Conservation (phyloP, 2,888 invertebrate genomes). For the Chironomus riparius region DNA sequence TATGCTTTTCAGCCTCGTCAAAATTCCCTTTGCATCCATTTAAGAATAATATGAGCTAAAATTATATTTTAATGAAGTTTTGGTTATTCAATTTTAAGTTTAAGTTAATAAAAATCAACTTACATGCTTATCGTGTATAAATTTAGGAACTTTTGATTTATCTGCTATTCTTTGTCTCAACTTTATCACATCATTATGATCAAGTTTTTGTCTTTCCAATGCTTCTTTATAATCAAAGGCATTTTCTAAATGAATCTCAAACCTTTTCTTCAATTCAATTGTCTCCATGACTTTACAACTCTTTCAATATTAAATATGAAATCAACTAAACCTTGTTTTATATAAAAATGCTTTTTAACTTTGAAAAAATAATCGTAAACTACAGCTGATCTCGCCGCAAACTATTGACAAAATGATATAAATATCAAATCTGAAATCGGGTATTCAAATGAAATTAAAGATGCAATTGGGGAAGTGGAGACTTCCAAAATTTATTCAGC, state of each 20-base stretch:
- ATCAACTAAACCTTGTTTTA: too few relatives aligned
- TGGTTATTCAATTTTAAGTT: too few relatives aligned
- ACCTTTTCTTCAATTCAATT: not conserved
- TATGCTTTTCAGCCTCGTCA: conserved; percentile 28
- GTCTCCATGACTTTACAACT: too few relatives aligned
- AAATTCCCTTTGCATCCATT: conserved; percentile 28
- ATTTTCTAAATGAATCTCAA: not conserved
- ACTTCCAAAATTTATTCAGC: too few relatives aligned
- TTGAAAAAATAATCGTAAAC: too few relatives aligned
- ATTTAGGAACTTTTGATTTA: conserved; percentile 23
- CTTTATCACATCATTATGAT: conserved; percentile 27
- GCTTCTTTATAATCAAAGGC: conserved; percentile 28
- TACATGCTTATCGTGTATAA: conserved; percentile 29
- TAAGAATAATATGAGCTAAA: conserved; percentile 28
- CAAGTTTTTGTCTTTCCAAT: conserved; percentile 22
- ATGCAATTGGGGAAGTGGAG: too few relatives aligned
- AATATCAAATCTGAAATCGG: too few relatives aligned
- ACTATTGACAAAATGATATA: too few relatives aligned
- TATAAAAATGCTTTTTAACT: too few relatives aligned
- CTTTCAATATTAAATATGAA: too few relatives aligned
- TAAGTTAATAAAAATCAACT: not conserved
- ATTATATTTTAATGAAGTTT: not conserved
- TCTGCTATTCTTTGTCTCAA: conserved; percentile 11
- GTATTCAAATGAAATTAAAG: too few relatives aligned
- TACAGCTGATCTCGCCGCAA: too few relatives aligned